phyloP scores from a whole-genome alignment of 2,888 invertebrate species.

The Caenorhabditis angaria region DNA sequence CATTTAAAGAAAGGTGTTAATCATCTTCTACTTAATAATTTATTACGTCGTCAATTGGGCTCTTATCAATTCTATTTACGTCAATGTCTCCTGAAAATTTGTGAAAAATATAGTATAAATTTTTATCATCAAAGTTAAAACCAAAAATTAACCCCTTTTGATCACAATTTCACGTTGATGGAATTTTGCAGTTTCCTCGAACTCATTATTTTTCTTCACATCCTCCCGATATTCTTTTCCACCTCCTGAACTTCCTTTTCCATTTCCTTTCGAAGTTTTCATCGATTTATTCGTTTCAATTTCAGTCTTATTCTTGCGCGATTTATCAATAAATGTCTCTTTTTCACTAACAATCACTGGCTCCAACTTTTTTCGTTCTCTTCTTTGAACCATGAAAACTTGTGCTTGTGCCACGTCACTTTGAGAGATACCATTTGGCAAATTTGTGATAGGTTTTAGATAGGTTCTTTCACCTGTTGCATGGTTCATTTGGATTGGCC shows the following conservation, averaged over 20 bases:
- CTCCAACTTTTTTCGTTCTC: slow-evolving; percentile 12
- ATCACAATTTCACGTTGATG: not conserved
- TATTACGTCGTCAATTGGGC: slow-evolving; percentile 11
- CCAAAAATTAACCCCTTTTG: not conserved
- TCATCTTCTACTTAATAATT: not conserved
- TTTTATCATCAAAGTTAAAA: too few species aligned
- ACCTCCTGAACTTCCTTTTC: slow-evolving; percentile 8
- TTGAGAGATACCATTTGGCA: not conserved
- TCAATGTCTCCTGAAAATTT: slow-evolving; percentile 20
- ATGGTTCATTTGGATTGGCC: slow-evolving; percentile 16
- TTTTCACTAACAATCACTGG: slow-evolving; percentile 26
- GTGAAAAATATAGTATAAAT: too few species aligned
- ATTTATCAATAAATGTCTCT: slow-evolving; percentile 21
- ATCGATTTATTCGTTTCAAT: slow-evolving; percentile 14
- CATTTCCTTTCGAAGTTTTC: slow-evolving; percentile 3
- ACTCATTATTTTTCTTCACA: slow-evolving; percentile 13
- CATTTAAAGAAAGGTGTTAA: too few species aligned
- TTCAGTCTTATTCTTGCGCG: slow-evolving; percentile 17
- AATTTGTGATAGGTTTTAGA: slow-evolving; percentile 13
- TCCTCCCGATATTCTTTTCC: slow-evolving; percentile 17
- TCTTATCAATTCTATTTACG: slow-evolving; percentile 21
- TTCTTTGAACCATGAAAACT: slow-evolving; percentile 18
- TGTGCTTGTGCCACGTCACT: slow-evolving; percentile 6
- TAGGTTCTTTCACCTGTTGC: slow-evolving; percentile 34
- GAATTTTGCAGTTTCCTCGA: not conserved